A percentile compares a stretch with the other conserved stretches of the same genome.
phyloP scores from a whole-genome alignment of 1,140 invertebrate species.

The Vanessa tameamea region DNA sequence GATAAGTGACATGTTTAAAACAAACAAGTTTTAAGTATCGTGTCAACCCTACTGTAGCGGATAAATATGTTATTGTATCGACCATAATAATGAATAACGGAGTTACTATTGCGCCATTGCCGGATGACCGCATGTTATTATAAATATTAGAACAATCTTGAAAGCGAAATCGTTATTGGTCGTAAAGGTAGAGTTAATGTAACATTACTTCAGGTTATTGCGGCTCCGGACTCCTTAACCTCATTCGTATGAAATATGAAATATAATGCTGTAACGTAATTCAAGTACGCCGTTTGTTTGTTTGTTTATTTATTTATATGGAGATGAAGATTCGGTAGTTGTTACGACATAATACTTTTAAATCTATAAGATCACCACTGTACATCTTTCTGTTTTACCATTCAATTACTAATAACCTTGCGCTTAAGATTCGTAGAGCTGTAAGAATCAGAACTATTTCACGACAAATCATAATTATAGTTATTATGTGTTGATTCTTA shows the following conservation, averaged over 20 bases:
- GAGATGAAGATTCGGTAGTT: no score
- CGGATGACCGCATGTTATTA: slow-evolving; percentile 41
- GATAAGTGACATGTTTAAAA: neutral
- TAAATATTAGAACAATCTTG: slow-evolving; percentile 27
- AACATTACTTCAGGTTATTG: neutral
- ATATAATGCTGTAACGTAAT: neutral
- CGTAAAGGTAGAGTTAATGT: slow-evolving; percentile 13
- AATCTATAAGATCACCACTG: no score
- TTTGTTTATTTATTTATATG: no score
- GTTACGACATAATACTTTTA: no score
- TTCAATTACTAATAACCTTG: no score
- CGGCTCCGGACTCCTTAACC: slow-evolving; percentile 7
- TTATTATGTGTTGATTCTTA: no score
- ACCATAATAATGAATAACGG: slow-evolving; percentile 31
- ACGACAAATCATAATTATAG: no score
- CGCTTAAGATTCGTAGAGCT: no score
- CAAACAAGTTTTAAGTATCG: neutral
- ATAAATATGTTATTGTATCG: slow-evolving; percentile 20
- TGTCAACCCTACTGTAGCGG: slow-evolving; percentile 5
- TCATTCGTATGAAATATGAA: slow-evolving; percentile 9
- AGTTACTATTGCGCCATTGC: slow-evolving; percentile 31
- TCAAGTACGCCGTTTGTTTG: neutral
- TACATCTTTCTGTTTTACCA: no score
- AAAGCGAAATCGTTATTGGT: slow-evolving; percentile 17
- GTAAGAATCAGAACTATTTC: no score